These are phyloP conservation scores for Mus caroli DNA, from an alignment of 2,797 vertebrate genomes.

Conservation along the genomic window DNA sequence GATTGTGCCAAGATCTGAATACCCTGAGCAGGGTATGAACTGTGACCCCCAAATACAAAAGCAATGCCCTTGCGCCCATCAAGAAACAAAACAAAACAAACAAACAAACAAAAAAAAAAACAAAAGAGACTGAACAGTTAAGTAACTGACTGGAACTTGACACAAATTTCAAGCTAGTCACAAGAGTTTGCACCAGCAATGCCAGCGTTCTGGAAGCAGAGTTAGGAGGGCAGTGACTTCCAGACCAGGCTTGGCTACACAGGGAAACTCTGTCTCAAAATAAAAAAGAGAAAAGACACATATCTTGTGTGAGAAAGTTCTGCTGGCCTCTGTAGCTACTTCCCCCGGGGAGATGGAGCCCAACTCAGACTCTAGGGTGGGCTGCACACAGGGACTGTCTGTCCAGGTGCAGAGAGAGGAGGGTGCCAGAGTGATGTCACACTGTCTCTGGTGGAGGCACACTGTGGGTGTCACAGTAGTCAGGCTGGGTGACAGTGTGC, in stretches of 20 bases:
- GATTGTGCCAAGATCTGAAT: background rate
- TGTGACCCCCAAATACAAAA: background rate
- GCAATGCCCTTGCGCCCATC: background rate
- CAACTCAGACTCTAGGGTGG: background rate
- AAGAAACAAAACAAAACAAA: background rate
- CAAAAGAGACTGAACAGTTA: background rate
- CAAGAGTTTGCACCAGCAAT: background rate
- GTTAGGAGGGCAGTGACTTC: background rate
- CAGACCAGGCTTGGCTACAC: background rate
- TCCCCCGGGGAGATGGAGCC: background rate
- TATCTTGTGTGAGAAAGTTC: background rate
- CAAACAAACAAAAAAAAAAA: too few species aligned
- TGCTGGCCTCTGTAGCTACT: background rate
- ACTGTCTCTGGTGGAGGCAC: background rate
- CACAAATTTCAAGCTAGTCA: background rate
- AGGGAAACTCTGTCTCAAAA: background rate
- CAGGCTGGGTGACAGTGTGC: background rate
- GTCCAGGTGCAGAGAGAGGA: too few species aligned
- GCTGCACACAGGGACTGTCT: background rate
- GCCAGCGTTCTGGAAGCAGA: background rate
- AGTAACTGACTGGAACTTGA: background rate
- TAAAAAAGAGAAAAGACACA: background rate
- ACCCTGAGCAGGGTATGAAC: background rate
- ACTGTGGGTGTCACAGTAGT: background rate
- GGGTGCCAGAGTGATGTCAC: background rate